Percentiles rank a stretch among this genome's conserved stretches.
These are phyloP conservation scores for Xestia ashworthii DNA, from an alignment of 2,888 invertebrate genomes.

Conservation along the genomic window DNA sequence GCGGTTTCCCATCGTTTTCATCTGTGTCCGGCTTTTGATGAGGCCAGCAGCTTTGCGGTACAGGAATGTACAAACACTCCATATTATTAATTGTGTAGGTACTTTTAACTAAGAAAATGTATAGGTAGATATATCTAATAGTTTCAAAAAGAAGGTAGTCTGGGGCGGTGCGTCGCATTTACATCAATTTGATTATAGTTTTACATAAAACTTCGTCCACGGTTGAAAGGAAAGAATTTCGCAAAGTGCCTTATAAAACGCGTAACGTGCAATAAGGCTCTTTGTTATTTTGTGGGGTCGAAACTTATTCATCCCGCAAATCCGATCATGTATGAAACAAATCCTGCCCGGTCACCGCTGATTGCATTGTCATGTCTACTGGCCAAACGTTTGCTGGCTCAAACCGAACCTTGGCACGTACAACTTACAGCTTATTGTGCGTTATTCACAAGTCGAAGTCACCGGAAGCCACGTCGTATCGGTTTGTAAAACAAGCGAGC, in stretches of 20 bases:
- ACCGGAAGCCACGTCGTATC: slow-evolving; percentile 84
- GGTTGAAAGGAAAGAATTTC: slow-evolving; percentile 81
- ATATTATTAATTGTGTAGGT: not conserved
- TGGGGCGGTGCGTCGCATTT: slow-evolving; percentile 9
- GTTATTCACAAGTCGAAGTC: slow-evolving; percentile 59
- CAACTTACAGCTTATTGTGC: slow-evolving; percentile 35
- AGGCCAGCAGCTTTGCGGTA: slow-evolving; percentile 17
- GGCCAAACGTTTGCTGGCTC: slow-evolving; percentile 64
- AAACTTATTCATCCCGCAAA: slow-evolving; percentile 91
- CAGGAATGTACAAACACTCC: not conserved
- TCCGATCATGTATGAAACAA: slow-evolving; percentile 90
- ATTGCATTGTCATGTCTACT: slow-evolving; percentile 90
- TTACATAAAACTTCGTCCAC: slow-evolving; percentile 68
- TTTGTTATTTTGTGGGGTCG: slow-evolving; percentile 90
- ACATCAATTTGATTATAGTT: slow-evolving; percentile 55
- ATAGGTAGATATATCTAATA: not conserved
- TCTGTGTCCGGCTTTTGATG: slow-evolving; percentile 80
- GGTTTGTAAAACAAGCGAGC: slow-evolving; percentile 90
- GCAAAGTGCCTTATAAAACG: slow-evolving; percentile 87
- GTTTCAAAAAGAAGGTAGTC: not conserved
- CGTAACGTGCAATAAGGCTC: slow-evolving; percentile 86
- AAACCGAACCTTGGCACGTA: slow-evolving; percentile 66
- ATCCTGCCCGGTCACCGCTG: slow-evolving; percentile 90
- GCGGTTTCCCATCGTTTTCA: slow-evolving; percentile 81
- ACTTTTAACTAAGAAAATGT: not conserved